These are phyloP conservation scores for Clarias magur DNA, from an alignment of 2,113 vertebrate genomes.

Conservation along the genomic window DNA sequence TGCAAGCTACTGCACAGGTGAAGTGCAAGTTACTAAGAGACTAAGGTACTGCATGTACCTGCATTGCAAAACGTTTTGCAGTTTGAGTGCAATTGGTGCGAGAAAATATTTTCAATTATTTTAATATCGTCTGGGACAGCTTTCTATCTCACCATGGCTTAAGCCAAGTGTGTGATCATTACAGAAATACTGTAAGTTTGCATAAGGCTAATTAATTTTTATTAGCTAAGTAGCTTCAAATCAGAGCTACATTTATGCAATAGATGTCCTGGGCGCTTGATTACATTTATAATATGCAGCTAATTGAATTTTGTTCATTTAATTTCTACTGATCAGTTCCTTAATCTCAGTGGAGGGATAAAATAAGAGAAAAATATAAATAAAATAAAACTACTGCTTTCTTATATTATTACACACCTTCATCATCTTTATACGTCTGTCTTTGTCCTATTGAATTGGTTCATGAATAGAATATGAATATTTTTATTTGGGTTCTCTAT, in stretches of 20 bases:
- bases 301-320: neutral
- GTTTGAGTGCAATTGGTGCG: too few species aligned
- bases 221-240: neutral
- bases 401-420: neutral
- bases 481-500: neutral
- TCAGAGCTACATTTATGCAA: neutral
- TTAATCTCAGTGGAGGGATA: neutral
- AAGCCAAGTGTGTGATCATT: neutral
- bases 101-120: neutral
- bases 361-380: too few species aligned
- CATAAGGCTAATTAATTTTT: neutral
- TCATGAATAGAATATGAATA: neutral
- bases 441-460: neutral
- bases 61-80: too few species aligned
- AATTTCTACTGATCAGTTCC: neutral
- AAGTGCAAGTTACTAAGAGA: too few species aligned
- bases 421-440: constrained; percentile 2
- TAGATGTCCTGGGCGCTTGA: neutral
- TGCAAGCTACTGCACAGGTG: too few species aligned
- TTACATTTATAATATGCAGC: neutral
- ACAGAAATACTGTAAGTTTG: neutral
- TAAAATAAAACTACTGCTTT: neutral
- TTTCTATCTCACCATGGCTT: neutral
- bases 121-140: neutral
- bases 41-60: too few species aligned